Evolutionary conservation across 1,140 invertebrate species (phyloP), one percentile per base, ranked within the genome.

Genomic region (Drosophila varians): DNA sequence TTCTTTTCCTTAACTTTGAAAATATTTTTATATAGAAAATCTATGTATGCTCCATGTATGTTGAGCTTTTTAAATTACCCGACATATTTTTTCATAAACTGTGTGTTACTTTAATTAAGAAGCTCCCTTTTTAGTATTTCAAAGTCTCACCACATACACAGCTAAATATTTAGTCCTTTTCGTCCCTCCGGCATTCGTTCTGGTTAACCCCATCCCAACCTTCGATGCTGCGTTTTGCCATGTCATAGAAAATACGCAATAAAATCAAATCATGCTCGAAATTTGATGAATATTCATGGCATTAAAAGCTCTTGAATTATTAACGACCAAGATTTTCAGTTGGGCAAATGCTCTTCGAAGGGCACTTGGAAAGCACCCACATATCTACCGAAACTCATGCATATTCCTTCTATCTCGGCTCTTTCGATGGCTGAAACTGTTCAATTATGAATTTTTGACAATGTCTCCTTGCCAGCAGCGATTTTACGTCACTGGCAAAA

Each of bases 281-380:
- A 86, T 87, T 87, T 82, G 78, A 87, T 86, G 82, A 86, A 86
- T 86, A 86, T 86, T 86, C 82, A 86, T 86, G 82, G 76, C 82
- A 86, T 86, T 86, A 86, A 86, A 86, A 86, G 82, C 82, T 82
- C 82, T 86, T 86, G 82, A 86, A 86, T 86, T 86, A 86, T 86
- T 86, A 86, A 86, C 82, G 47, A 68, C 46, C 69, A 80, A 87
- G 77, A 86, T 77, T 74, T 87, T 87, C 75, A 74, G 83, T 71
- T 82, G 74, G 73, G 54, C 82, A 87, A 86, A 71, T 77, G 80
- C 82, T 70, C 62, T 36, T 66, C 75, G 64, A 58, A 66, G 74
- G 74, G 77, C 80, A 80, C 82, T 86, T 82, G 80, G 25, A 72
- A 51, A 51, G 21, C 58, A 53, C 38, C 60, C 52, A 74, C 40